These are phyloP conservation scores for Drosophila cardini DNA, from an alignment of 1,140 invertebrate genomes.

Conservation along the genomic window DNA sequence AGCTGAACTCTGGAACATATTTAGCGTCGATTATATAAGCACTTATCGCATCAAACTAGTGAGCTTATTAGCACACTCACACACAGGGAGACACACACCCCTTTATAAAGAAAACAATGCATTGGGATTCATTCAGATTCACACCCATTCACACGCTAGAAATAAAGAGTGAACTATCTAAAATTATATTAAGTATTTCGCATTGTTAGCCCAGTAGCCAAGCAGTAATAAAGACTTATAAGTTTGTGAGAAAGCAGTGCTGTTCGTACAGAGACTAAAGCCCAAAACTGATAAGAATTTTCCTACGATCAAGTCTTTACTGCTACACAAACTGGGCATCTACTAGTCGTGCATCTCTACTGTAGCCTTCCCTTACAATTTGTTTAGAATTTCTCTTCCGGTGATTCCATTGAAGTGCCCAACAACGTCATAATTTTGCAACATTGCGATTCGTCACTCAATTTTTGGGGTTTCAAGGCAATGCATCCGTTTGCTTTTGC, in stretches of 20 bases:
- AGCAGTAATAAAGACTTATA: too few relatives aligned
- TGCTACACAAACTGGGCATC: too few relatives aligned
- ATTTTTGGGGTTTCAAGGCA: background rate
- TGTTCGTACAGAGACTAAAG: too few relatives aligned
- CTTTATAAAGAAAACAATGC: conserved; percentile 30
- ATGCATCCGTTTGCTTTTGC: background rate
- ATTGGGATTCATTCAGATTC: conserved; percentile 48
- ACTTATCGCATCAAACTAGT: conserved; percentile 12
- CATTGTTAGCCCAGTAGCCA: background rate
- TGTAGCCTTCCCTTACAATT: background rate
- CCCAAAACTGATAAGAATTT: too few relatives aligned
- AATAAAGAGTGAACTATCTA: background rate
- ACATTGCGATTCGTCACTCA: conserved; percentile 25
- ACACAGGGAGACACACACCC: background rate
- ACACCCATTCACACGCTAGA: conserved; percentile 13
- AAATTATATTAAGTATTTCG: background rate
- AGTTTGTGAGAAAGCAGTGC: too few relatives aligned
- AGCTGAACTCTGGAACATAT: conserved; percentile 25
- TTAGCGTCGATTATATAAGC: conserved; percentile 22
- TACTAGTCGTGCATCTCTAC: too few relatives aligned
- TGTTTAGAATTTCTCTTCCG: background rate
- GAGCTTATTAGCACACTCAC: conserved; percentile 25
- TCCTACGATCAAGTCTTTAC: too few relatives aligned
- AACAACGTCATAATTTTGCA: conserved; percentile 36
- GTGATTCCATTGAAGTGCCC: conserved; percentile 32